Evolutionary conservation across 2,888 invertebrate genomes (phyloP).

Genomic region (Ophraella communa): DNA sequence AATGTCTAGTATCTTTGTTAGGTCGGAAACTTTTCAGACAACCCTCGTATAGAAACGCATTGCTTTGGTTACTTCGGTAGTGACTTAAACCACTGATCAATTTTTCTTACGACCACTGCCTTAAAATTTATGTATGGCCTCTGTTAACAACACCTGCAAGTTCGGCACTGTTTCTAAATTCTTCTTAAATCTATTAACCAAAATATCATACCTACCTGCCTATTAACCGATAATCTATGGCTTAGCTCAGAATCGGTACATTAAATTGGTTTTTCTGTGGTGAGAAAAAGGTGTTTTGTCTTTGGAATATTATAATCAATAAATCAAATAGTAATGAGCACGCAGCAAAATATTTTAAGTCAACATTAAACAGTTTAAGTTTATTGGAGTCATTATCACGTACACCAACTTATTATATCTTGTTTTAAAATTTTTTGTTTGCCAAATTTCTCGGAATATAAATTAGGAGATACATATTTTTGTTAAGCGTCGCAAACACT

Average conservation of each 20-base stretch:
- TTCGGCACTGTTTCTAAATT: constrained; percentile 39
- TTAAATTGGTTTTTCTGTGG: constrained; percentile 6
- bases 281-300: constrained; percentile 27
- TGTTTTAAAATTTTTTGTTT: constrained; percentile 36
- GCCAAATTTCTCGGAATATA: constrained; percentile 18
- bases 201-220: background rate
- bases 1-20: too few relatives aligned
- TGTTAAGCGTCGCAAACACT: background rate
- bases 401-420: too few relatives aligned
- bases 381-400: constrained; percentile 42
- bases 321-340: constrained; percentile 36
- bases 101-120: too few relatives aligned
- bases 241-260: background rate
- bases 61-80: too few relatives aligned
- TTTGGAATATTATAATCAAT: constrained; percentile 32
- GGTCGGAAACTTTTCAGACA: too few relatives aligned
- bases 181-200: constrained; percentile 2
- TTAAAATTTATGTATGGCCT: too few relatives aligned
- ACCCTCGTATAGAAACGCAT: too few relatives aligned
- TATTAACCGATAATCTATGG: constrained; percentile 1
- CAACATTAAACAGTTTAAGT: constrained; percentile 39
- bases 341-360: constrained; percentile 30
- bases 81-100: too few relatives aligned
- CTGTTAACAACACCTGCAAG: too few relatives aligned
- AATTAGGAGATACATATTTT: constrained; percentile 11